Conservation (phyloP, 23 tunicate species). For the Styela plicata region DNA sequence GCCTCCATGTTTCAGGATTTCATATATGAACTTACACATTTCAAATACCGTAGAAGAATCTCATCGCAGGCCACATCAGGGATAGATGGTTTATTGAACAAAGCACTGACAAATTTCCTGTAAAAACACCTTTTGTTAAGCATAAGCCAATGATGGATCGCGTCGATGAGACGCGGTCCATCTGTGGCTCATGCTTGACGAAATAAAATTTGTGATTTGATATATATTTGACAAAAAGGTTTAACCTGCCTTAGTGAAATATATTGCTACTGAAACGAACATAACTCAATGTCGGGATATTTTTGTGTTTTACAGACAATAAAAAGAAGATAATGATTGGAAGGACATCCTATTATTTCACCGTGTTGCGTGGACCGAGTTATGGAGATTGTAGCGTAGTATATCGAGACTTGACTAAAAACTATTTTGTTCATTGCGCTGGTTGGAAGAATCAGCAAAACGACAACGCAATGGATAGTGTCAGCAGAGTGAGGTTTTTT, state of each 20-base stretch:
- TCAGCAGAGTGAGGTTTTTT: constrained; percentile 36
- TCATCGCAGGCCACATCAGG: no score
- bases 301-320: background rate
- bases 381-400: constrained; percentile 61
- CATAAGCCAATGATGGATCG: no score
- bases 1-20: no score
- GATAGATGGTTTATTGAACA: no score
- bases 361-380: constrained; percentile 73
- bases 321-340: constrained; percentile 6
- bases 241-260: no score
- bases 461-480: background rate
- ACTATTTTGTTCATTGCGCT: constrained; percentile 56
- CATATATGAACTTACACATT: no score
- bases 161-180: no score
- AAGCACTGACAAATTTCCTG: no score
- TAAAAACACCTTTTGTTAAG: no score
- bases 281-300: no score
- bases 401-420: constrained; percentile 20
- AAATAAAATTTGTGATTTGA: background rate
- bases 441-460: constrained; percentile 62
- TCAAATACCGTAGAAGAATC: no score
- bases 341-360: constrained; percentile 49
- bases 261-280: no score
- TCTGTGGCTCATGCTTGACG: background rate
- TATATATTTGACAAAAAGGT: background rate